Evolutionary conservation across 1,140 invertebrate species (phyloP), one percentile per base, ranked within the genome.

Genomic region (Hyposmocoma kahamanoa): DNA sequence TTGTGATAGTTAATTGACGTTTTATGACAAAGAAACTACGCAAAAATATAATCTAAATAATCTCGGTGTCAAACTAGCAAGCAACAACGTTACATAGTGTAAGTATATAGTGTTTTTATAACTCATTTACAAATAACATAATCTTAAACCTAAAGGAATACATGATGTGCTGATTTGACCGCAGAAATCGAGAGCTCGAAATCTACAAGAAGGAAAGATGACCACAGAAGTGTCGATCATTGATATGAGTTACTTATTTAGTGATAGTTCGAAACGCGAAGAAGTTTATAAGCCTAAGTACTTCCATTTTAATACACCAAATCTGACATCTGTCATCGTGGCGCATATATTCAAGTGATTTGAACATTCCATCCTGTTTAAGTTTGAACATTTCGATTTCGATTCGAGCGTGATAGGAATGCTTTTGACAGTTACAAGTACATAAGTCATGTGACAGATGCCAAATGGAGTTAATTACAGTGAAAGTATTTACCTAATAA

Each of bases 131-230:
- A 50, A 47, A 42, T 20, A 13, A 53, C 34, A 42, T 47, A 22
- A 47, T 15, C 39, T 38, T 56, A 41, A 42, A 50, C 46, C 41
- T 45, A 59, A 50, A 55, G 49, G 67, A 73, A 78, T 74, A 79
- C 77, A 84, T 76, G 79, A 81, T 81, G 75, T 79, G 75, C 77
- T 79, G 68, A 73, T 70, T 57, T 20, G 45, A 56, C 20, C 55
- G 45, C 13, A 42, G 41, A 47, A 41, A 20, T 41, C 38, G 26
- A 51, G 30, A 55, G 28, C n/a, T 22, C 22, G 47, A 60, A 62
- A 50, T 54, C 59, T 62, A 67, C 51, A 22, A 66, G 61, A 64
- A 59, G 58, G 20, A 50, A 65, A 53, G 55, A 65, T 50, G 57
- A 39, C 41, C 43, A 36, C 21, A 45, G 39, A 56, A 58, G 50